A percentile compares a stretch with the other conserved stretches of the same genome.
Evolutionary conservation across 2,797 vertebrate species (phyloP).

Genomic region (Neosilurus mollespiculum): DNA sequence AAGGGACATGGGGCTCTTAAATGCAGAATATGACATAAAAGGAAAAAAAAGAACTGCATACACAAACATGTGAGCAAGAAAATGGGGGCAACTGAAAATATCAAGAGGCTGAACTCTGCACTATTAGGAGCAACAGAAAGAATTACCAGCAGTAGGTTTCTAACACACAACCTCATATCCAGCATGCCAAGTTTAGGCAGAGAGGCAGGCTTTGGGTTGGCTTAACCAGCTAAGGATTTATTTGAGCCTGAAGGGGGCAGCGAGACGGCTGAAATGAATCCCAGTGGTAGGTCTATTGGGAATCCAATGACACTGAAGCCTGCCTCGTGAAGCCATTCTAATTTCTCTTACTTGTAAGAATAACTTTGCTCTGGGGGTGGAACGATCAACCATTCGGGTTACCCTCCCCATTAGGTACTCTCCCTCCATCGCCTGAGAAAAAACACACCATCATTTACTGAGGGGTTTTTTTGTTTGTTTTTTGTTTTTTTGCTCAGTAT

Average conservation of each 20-base stretch:
- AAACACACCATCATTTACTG: constrained; percentile 59
- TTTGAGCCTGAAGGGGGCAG: constrained; percentile 25
- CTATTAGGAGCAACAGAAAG: constrained; percentile 9
- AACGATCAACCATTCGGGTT: constrained; percentile 85
- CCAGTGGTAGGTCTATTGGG: background rate
- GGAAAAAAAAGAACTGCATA: background rate
- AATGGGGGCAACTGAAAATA: constrained; percentile 20
- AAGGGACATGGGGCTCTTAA: constrained; percentile 27
- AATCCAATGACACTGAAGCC: constrained; percentile 51
- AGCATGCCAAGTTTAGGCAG: constrained; percentile 55
- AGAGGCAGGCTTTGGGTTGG: constrained; percentile 58
- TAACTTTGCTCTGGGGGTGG: constrained; percentile 84
- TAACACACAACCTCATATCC: constrained; percentile 48
- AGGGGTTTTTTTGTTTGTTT: background rate
- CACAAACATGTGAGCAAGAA: constrained; percentile 8
- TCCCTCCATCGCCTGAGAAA: constrained; percentile 80
- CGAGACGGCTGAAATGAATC: constrained; percentile 33
- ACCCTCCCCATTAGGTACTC: constrained; percentile 87
- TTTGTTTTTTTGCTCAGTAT: background rate
- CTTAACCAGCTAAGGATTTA: constrained; percentile 24
- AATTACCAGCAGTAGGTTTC: constrained; percentile 13
- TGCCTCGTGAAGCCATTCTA: constrained; percentile 60
- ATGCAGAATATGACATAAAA: constrained; percentile 36
- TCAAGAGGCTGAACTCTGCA: constrained; percentile 23
- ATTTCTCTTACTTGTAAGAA: constrained; percentile 87